A percentile compares a stretch with the other conserved stretches of the same genome.
These are phyloP conservation scores for Caenorhabditis plicata DNA, from an alignment of 2,888 invertebrate genomes.

Conservation along the genomic window DNA sequence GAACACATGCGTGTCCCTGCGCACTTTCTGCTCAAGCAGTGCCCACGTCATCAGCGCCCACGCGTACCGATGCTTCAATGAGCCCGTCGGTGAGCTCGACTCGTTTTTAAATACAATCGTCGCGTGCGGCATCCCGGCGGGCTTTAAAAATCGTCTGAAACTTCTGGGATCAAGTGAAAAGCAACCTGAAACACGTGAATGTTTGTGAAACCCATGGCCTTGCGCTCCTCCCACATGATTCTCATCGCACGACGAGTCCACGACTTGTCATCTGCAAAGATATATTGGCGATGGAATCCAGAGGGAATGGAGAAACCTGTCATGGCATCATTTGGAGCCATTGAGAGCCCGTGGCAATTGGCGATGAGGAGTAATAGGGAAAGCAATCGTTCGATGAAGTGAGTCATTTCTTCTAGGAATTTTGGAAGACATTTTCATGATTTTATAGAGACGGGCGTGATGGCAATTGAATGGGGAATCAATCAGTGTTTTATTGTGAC, in stretches of 20 bases:
- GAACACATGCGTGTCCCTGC: conserved; percentile 40
- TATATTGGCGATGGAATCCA: background rate
- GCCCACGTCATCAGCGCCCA: conserved; percentile 49
- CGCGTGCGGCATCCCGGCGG: background rate
- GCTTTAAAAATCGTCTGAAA: no score
- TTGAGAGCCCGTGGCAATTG: no score
- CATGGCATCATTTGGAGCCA: background rate
- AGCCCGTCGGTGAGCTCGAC: conserved; percentile 26
- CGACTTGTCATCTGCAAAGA: conserved; percentile 21
- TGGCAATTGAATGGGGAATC: no score
- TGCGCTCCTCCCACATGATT: conserved; percentile 37
- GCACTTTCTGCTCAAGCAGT: conserved; percentile 36
- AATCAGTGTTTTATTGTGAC: no score
- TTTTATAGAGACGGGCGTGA: no score
- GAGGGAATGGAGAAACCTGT: background rate
- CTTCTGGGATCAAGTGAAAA: no score
- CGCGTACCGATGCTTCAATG: conserved; percentile 44
- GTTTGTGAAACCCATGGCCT: conserved; percentile 30
- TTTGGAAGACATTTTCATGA: no score
- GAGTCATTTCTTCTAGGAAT: no score
- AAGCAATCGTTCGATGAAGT: no score
- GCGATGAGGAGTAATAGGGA: no score
- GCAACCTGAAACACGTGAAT: conserved; percentile 13
- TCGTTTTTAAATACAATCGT: conserved; percentile 43
- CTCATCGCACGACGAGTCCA: conserved; percentile 33